These are phyloP conservation scores for Tiaroga cobitis DNA, from an alignment of 2,797 vertebrate species.

Conservation along the genomic window DNA sequence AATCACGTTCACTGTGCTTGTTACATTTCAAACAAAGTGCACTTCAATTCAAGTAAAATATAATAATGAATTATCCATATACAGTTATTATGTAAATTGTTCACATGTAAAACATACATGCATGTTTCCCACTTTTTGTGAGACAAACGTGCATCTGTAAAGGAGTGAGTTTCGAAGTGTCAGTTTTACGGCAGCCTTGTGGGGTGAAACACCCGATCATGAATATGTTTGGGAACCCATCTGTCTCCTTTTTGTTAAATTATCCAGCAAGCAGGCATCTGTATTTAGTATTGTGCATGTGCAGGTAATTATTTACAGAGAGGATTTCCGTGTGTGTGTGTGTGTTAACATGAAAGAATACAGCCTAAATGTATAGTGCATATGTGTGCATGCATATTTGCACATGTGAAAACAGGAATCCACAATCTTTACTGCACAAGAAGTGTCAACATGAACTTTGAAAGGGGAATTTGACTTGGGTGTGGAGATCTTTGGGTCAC, in stretches of 20 bases:
- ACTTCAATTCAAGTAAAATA: background rate
- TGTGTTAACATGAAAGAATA: background rate
- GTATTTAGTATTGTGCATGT: background rate
- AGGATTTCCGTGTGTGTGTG: too few species aligned
- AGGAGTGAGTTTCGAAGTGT: background rate
- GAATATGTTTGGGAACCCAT: conserved; percentile 16
- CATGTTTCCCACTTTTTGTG: background rate
- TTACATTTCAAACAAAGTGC: background rate
- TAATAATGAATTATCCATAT: background rate
- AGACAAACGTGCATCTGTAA: background rate
- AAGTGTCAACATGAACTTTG: conserved; percentile 64
- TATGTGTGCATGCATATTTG: conserved; percentile 3
- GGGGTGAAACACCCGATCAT: background rate
- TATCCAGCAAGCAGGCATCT: background rate
- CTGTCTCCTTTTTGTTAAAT: conserved; percentile 9
- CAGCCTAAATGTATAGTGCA: conserved; percentile 6
- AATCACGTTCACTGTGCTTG: background rate
- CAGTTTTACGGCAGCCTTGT: background rate
- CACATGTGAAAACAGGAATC: background rate
- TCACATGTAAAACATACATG: background rate
- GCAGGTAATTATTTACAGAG: conserved; percentile 14
- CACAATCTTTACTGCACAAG: conserved; percentile 60
- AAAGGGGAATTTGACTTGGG: conserved; percentile 60
- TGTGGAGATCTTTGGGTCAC: conserved; percentile 40
- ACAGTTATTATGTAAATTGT: background rate